Base-by-base conservation (phyloP, 2,113 vertebrate genomes). In the Cephalopholis sonnerati region DNA sequence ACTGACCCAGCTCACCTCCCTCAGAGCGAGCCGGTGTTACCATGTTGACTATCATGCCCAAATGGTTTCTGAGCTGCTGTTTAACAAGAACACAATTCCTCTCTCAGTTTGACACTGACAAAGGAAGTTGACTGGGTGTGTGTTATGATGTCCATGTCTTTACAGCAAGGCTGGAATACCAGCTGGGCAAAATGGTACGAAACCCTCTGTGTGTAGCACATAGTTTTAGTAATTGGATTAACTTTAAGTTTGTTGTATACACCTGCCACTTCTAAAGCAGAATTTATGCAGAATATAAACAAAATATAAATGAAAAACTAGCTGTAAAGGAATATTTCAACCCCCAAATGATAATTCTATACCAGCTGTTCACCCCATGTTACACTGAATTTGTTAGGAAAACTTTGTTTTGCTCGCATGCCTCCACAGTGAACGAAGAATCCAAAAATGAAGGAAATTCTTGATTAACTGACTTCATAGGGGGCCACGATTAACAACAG, bases 1-100 rank as follows among this genome's bases (percentile, higher is more conserved):
- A 36, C 64, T 71, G 73, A 88, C 59, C 79, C 65, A 63, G 51
- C 55, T 69, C 13, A 29, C 32, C 51, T 76, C 72, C 76, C 57
- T 75, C 46, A 39, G 25, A 63, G 67, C 5, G 10, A 62, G 54
- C 53, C 18, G 12, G 12, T 57, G 71, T 39, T 58, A 27, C 51
- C 2, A 8, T 50, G n/a, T 18, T 53, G 32, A 77, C 71, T 32
- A 44, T 61, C n/a, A 41, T 12, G 17, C 57, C 36, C 70, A 27
- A 72, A 73, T 84, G 29, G 53, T 46, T 69, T 41, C 64, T 44
- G 25, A 50, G 32, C 51, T 53, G 65, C 57, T 83, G 59, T 51
- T 74, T 51, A 75, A 79, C 46, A 74, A 48, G 32, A 61, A 74
- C 27, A 61, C 74, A 72, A 50, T 80, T 66, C 29, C 18, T 36